phyloP scores from a whole-genome alignment of 2,113 vertebrate species.

The Elanus axillaris region DNA sequence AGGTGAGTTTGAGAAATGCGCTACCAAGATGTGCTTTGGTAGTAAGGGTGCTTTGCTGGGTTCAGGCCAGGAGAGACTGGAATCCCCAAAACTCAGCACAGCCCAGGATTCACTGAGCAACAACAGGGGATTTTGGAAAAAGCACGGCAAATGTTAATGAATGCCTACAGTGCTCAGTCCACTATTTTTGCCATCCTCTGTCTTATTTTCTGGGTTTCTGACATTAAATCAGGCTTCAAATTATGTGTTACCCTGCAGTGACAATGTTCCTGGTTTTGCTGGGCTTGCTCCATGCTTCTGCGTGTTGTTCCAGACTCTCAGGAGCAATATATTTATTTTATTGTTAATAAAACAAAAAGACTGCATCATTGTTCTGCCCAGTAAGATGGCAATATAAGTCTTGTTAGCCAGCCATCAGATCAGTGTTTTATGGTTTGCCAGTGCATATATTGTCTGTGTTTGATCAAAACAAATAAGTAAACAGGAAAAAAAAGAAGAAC shows the following conservation, averaged over 20 bases:
- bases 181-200: not conserved
- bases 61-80: not conserved
- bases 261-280: not conserved
- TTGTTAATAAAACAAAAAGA: not conserved
- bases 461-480: not conserved
- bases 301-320: not conserved
- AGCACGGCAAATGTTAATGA: not conserved
- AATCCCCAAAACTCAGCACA: not conserved
- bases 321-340: slow-evolving; percentile 12
- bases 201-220: not conserved
- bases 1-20: not conserved
- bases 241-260: not conserved
- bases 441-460: not conserved
- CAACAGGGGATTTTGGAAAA: not conserved
- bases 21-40: not conserved
- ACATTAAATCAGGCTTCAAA: not conserved
- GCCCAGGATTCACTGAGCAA: not conserved
- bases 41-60: not conserved
- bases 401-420: not conserved
- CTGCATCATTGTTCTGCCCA: not conserved
- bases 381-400: not conserved
- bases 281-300: not conserved
- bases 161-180: not conserved
- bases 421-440: not conserved
- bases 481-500: not conserved